A percentile compares a stretch with the other conserved stretches of the same genome.
These are phyloP conservation scores for Hoplodrina blanda DNA, from an alignment of 2,888 invertebrate genomes.

Conservation along the genomic window DNA sequence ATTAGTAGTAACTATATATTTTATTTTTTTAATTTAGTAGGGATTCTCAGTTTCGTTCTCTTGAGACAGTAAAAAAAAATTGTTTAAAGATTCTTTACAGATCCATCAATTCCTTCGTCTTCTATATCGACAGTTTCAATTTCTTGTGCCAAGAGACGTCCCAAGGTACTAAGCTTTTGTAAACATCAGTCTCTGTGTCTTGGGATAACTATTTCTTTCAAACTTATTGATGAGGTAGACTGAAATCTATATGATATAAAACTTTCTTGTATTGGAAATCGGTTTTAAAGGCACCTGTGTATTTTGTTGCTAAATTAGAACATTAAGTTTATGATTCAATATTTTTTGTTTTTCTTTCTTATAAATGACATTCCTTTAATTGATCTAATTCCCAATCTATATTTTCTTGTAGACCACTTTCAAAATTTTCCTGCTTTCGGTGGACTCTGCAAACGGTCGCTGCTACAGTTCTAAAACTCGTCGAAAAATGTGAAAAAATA, in stretches of 20 bases:
- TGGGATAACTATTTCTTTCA: constrained; percentile 9
- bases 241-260: neutral
- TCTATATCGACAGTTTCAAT: constrained; percentile 36
- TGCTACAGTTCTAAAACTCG: too few relatives aligned
- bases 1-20: too few relatives aligned
- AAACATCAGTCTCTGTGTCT: constrained; percentile 15
- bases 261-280: neutral
- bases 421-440: too few relatives aligned
- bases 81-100: constrained; percentile 2
- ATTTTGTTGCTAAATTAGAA: neutral
- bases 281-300: neutral
- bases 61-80: too few relatives aligned
- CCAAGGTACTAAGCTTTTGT: constrained; percentile 18
- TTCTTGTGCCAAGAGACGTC: constrained; percentile 23
- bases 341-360: too few relatives aligned
- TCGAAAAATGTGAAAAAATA: too few relatives aligned
- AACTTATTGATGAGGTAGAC: constrained; percentile 2
- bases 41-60: too few relatives aligned
- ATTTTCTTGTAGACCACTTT: too few relatives aligned
- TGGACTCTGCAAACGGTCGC: too few relatives aligned
- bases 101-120: constrained; percentile 28
- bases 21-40: too few relatives aligned
- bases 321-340: neutral
- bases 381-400: too few relatives aligned
- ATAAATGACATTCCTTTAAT: too few relatives aligned